Conservation (phyloP, 2,113 vertebrate species). For the Eclectus roratus region DNA sequence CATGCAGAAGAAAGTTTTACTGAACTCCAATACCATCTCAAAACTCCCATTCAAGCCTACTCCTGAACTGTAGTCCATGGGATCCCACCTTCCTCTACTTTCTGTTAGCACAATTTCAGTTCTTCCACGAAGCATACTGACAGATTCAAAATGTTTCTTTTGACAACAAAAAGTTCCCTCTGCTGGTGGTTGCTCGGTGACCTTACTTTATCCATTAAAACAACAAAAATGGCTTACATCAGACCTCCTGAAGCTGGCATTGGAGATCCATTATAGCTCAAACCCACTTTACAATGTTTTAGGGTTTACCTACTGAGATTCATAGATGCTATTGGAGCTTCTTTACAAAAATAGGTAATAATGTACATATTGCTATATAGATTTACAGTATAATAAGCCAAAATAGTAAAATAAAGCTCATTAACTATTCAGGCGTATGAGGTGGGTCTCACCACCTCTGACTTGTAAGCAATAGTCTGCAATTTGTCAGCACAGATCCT, state of each 20-base stretch:
- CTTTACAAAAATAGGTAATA: not conserved
- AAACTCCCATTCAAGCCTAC: not conserved
- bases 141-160: not conserved
- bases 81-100: not conserved
- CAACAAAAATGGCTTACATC: not conserved
- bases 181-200: not conserved
- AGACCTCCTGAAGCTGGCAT: not conserved
- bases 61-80: not conserved
- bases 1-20: not conserved
- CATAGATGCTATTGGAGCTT: fast-evolving
- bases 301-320: not conserved
- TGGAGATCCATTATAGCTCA: not conserved
- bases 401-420: not conserved
- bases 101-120: not conserved
- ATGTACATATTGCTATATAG: not conserved
- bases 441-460: not conserved
- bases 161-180: not conserved
- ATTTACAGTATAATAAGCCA: not conserved
- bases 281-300: fast-evolving
- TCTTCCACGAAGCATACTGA: not conserved
- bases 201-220: not conserved
- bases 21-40: not conserved
- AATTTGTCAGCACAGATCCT: not conserved
- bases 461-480: not conserved
- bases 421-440: not conserved